Evolutionary conservation across 2,113 vertebrate genomes (phyloP), one percentile per base, ranked within the genome.

Genomic region (Myanophis thanlyinensis): DNA sequence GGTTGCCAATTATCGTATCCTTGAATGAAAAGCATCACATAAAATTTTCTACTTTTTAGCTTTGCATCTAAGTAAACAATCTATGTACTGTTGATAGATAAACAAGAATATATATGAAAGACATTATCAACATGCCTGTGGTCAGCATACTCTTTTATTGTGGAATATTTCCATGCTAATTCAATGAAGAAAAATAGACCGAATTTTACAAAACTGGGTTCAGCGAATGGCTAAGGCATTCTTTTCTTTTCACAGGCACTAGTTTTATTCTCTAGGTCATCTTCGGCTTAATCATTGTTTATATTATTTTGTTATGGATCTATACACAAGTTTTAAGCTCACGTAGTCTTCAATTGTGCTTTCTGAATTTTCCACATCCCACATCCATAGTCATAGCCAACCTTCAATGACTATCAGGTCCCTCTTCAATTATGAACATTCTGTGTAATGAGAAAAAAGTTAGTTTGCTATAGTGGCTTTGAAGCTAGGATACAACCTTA

Each of bases 181-280:
- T 22, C 46, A 91, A 94, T 51, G 88, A 30, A 91, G 85, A 94
- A 2, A n/a, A 95, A 56, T 56, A 48, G 47, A 7, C 40, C 51
- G 92, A 94, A 59, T 92, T 92, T 90, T 46, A 84, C 59, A 93
- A 91, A 95, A 95, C 48, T 53, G 90, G 91, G 85, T 95, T 92
- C 80, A 90, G 44, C 35, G 46, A 48, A 67, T 67, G 92, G 56
- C 12, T 73, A 48, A 49, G 51, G 4, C 67, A 18, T 85, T 44
- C 27, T 85, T 85, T 85, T 89, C 80, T 62, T 93, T 46, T 56
- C 73, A 49, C 62, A 89, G 52, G 27, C 73, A 86, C 27, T 27
- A 35, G n/a, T 93, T 86, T 86, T 30, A 35, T 59, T 89, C 30
- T 0, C 2, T 88, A 20, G 25, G 56, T 5, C 12, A 86, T 92